Conservation (phyloP, 1,140 invertebrate genomes). For the Reticulitermes speratus region DNA sequence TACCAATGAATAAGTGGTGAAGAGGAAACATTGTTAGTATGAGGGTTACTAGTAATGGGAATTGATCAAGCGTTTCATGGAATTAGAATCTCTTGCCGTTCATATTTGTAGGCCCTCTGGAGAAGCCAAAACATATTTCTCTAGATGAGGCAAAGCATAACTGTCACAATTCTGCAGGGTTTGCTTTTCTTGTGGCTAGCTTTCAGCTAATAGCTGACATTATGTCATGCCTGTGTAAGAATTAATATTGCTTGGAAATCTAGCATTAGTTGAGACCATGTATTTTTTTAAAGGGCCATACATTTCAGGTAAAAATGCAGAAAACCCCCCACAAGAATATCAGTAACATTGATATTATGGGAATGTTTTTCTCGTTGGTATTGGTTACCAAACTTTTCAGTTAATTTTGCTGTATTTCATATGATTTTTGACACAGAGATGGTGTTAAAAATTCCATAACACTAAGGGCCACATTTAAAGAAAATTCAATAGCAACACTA, state of each 20-base stretch:
- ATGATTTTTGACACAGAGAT: background rate
- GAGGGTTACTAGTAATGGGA: background rate
- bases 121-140: background rate
- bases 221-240: background rate
- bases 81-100: slow-evolving; percentile 10
- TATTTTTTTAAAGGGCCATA: background rate
- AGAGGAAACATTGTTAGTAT: background rate
- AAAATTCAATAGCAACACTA: background rate
- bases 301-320: background rate
- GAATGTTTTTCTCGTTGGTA: background rate
- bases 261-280: background rate
- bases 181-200: background rate
- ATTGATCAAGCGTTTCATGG: slow-evolving; percentile 5
- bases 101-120: background rate
- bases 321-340: background rate
- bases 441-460: background rate
- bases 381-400: background rate
- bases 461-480: background rate
- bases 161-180: background rate
- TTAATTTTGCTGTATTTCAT: background rate
- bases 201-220: background rate
- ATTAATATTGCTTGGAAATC: background rate
- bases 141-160: background rate
- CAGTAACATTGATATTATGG: background rate
- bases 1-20: background rate